Base-by-base conservation (phyloP, 2,113 vertebrate genomes). In the Turdus rufiventris region DNA sequence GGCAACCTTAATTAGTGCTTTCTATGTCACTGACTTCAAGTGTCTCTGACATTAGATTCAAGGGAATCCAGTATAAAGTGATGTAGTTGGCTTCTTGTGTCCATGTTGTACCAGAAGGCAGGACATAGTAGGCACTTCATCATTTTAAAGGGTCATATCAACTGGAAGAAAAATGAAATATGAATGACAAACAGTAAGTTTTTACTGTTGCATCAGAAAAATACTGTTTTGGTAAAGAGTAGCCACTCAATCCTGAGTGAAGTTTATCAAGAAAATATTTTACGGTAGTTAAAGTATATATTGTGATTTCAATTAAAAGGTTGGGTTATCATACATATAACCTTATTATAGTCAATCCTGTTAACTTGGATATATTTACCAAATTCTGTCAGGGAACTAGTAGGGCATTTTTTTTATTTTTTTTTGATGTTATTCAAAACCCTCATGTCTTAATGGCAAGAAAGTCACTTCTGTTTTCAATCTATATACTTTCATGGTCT, bases 401-500 rank as follows among this genome's bases (percentile, higher is more conserved):
- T 33, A 14, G 5, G 8, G 19, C 1, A 42, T 47, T 24, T 50
- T 25, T 50, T 66, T 53, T 51, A 31, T 43, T 71, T 23, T 24
- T 13, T 34, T 73, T 83, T 77, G 14, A 42, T 56, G 29, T 8
- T 16, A 17, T 66, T 71, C 18, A 54, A 63, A 56, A 51, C 23
- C 14, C 11, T 51, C 5, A 14, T 4, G 2, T 77, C n/a, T 34
- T 53, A 34, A 63, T 34, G 5, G 15, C 7, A 68, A 67, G 38
- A 57, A 67, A 77, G 2, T 18, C 9, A 21, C 16, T 62, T 67
- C 42, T 67, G 12, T 2, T 67, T 77, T 86, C 14, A 47, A 13
- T 74, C 17, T 74, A 15, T 42, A 19, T 28, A 26, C 0, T 0
- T 14, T 38, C 24, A 20, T 33, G 6, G 4, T 3, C 2, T 15